These are phyloP conservation scores for Dioctria rufipes DNA, from an alignment of 2,888 invertebrate genomes.

Conservation along the genomic window DNA sequence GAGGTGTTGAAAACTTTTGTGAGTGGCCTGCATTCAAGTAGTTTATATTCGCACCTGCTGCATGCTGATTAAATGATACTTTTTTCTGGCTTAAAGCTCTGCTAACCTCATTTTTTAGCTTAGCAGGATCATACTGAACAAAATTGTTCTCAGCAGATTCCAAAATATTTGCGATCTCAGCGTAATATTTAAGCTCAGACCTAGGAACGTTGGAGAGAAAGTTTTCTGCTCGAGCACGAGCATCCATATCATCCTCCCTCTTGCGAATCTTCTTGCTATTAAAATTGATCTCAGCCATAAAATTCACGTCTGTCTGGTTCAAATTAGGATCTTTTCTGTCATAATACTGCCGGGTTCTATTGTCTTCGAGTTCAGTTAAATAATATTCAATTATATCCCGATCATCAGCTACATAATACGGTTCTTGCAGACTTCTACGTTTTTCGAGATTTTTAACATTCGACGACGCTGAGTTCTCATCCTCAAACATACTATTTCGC, in stretches of 20 bases:
- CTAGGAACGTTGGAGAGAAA: conserved; percentile 70
- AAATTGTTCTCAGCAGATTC: conserved; percentile 68
- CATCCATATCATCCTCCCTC: conserved; percentile 67
- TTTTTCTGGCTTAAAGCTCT: conserved; percentile 70
- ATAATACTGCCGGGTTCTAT: conserved; percentile 63
- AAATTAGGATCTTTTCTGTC: conserved; percentile 55
- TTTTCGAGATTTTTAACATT: conserved; percentile 73
- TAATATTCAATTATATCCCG: conserved; percentile 65
- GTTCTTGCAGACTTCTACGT: conserved; percentile 83
- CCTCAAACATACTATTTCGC: conserved; percentile 87
- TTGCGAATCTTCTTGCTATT: conserved; percentile 49
- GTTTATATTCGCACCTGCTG: conserved; percentile 47
- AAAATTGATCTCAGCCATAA: conserved; percentile 44
- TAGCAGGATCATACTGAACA: conserved; percentile 68
- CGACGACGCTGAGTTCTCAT: conserved; percentile 72
- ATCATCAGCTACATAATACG: conserved; percentile 72
- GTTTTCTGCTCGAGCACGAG: conserved; percentile 69
- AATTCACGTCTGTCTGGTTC: conserved; percentile 33
- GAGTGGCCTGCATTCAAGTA: conserved; percentile 59
- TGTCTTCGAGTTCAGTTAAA: conserved; percentile 63
- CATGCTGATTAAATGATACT: conserved; percentile 69
- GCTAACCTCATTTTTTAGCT: conserved; percentile 71
- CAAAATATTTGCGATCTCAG: conserved; percentile 70
- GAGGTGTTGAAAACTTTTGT: conserved; percentile 76
- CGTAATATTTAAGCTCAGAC: conserved; percentile 71